Percentiles rank a stretch among this genome's conserved stretches.
Evolutionary conservation across 2,797 vertebrate genomes (phyloP).

Genomic region (Halcyon chelicuti): DNA sequence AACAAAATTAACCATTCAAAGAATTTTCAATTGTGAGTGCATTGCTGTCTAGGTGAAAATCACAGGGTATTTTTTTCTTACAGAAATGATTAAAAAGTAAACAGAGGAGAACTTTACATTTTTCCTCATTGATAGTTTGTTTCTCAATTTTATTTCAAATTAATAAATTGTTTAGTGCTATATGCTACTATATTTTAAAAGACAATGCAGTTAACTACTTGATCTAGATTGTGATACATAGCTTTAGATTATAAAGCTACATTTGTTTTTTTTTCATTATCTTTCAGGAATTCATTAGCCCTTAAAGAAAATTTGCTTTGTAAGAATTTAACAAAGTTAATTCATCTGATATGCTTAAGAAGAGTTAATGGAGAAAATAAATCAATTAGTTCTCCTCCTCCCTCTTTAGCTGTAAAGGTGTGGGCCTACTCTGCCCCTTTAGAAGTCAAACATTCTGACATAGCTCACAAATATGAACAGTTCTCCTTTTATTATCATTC

Average conservation of each 20-base stretch:
- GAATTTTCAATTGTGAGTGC: background rate
- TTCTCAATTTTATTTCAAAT: background rate
- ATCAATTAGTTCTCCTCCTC: background rate
- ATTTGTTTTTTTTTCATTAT: background rate
- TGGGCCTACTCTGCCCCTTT: background rate
- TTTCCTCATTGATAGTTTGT: background rate
- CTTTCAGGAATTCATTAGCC: background rate
- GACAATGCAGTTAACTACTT: background rate
- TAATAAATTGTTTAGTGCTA: background rate
- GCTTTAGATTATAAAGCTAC: background rate
- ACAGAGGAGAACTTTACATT: background rate
- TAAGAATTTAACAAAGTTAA: background rate
- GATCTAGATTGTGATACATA: background rate
- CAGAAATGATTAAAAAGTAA: background rate
- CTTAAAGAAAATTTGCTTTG: background rate
- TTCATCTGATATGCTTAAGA: background rate
- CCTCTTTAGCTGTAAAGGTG: background rate
- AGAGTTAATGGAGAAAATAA: background rate
- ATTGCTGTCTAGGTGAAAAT: background rate
- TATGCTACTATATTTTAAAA: background rate
- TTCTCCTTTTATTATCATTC: background rate
- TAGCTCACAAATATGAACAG: background rate
- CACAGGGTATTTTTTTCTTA: background rate
- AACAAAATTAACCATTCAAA: background rate
- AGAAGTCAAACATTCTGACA: background rate